These are phyloP conservation scores for Teleopsis dalmanni DNA, from an alignment of 1,140 invertebrate genomes.

Conservation along the genomic window DNA sequence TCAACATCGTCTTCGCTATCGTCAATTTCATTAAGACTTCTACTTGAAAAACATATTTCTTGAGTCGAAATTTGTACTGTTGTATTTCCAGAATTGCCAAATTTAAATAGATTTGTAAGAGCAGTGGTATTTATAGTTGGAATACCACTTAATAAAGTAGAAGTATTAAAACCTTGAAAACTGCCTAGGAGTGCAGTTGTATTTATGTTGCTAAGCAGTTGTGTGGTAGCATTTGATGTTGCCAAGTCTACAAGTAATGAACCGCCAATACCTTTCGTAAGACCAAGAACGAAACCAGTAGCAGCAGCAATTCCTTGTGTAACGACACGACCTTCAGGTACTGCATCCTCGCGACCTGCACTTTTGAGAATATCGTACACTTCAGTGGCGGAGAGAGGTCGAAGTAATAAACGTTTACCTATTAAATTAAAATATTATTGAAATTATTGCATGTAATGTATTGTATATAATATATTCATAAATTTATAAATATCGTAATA, in stretches of 20 bases:
- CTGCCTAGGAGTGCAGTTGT: no score
- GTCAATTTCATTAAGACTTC: neutral
- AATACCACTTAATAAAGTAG: no score
- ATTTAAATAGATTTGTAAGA: neutral
- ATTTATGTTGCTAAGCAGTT: no score
- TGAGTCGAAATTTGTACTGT: neutral
- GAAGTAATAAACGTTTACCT: constrained; percentile 11
- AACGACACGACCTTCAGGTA: constrained; percentile 22
- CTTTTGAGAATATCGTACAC: constrained; percentile 18
- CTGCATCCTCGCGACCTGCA: constrained; percentile 13
- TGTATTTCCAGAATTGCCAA: neutral
- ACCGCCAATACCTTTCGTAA: constrained; percentile 31
- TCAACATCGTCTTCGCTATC: neutral
- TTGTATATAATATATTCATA: no score
- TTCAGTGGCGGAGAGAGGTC: constrained; percentile 20
- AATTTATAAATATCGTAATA: no score
- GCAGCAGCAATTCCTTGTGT: constrained; percentile 29
- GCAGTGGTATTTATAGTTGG: no score
- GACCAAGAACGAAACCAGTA: constrained; percentile 26
- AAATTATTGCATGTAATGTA: no score
- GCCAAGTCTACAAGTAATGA: constrained; percentile 8
- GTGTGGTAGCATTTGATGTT: neutral
- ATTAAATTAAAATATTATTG: no score
- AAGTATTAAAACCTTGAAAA: no score
- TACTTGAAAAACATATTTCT: constrained; percentile 1